These are phyloP conservation scores for Scotopteryx bipunctaria DNA, from an alignment of 2,888 invertebrate genomes.

Conservation along the genomic window DNA sequence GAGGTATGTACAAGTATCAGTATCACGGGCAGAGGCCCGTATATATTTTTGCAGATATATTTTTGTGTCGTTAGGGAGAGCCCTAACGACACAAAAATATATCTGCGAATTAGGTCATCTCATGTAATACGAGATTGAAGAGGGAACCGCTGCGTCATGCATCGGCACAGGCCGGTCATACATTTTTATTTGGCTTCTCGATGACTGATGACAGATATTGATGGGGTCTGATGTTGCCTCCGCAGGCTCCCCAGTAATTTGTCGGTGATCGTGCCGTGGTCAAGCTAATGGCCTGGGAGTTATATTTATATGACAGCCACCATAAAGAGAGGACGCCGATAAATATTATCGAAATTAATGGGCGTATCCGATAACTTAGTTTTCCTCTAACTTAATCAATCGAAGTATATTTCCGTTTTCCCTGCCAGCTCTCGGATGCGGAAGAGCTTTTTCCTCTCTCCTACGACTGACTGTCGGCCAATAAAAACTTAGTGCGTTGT, in stretches of 20 bases:
- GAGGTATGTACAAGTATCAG: slow-evolving; percentile 11
- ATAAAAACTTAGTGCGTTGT: slow-evolving; percentile 35
- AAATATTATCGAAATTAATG: slow-evolving; percentile 67
- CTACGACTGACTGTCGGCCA: slow-evolving; percentile 28
- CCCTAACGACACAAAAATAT: slow-evolving; percentile 37
- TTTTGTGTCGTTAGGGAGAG: slow-evolving; percentile 44
- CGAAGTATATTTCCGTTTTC: slow-evolving; percentile 42
- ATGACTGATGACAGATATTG: slow-evolving; percentile 78
- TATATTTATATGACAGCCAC: slow-evolving; percentile 70
- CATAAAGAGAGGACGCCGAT: slow-evolving; percentile 62
- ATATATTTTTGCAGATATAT: too few species aligned
- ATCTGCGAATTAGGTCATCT: slow-evolving; percentile 64
- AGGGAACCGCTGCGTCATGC: slow-evolving; percentile 58
- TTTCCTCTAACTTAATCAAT: slow-evolving; percentile 47
- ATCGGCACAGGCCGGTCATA: slow-evolving; percentile 61
- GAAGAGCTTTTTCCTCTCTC: slow-evolving; percentile 27
- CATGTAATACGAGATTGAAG: slow-evolving; percentile 62
- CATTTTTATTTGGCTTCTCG: slow-evolving; percentile 75
- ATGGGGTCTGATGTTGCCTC: slow-evolving; percentile 61
- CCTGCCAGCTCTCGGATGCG: slow-evolving; percentile 31
- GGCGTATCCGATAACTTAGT: slow-evolving; percentile 52
- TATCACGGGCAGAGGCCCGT: too few species aligned
- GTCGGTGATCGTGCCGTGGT: slow-evolving; percentile 52
- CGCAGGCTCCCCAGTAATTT: slow-evolving; percentile 60
- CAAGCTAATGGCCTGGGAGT: slow-evolving; percentile 65